Evolutionary conservation across 2,888 invertebrate species (phyloP), one percentile per base, ranked within the genome.

Genomic region (Carcina quercana): DNA sequence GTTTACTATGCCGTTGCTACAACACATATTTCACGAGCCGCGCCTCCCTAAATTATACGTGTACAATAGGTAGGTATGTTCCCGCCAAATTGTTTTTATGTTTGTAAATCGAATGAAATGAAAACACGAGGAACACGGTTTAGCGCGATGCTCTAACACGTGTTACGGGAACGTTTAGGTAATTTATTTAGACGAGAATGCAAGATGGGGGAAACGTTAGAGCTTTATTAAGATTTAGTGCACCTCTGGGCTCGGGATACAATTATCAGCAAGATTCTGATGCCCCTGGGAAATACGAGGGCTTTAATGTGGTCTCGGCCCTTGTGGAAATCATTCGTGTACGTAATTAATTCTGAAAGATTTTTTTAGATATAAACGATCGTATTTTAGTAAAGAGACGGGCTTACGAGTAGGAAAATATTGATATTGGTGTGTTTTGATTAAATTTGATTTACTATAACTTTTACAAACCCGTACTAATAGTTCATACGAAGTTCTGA

Each of bases 211-310:
- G 54, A 51, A 13, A 47, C 38, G 49, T 51, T 47, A 42, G 51
- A 45, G 50, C 47, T 63, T 74, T 71, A 80, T 79, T 71, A 67
- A 73, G 76, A 80, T 78, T 71, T 72, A 80, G 53, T 65, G 56
- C 53, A 65, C 64, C 61, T 59, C 40, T 38, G 69, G 68, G 73
- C 59, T 52, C 45, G 45, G 54, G 55, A 53, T 62, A 64, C 70
- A 72, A 70, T 70, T 67, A 69, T 62, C 54, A 62, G 55, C 55
- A 61, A n/a, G 58, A 50, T 57, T 51, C 43, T 49, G 45, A 28
- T 44, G 45, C 74, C 62, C 62, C 38, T 46, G 74, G 74, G 75
- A 72, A 71, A 73, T 76, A 63, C 40, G 45, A 49, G 59, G 59
- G 59, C 46, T 54, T 58, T 67, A 63, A 65, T 45, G 42, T 45